Percentiles rank a stretch among this genome's conserved stretches.
phyloP scores from a whole-genome alignment of 2,113 vertebrate species.

The Taxidea taxus region DNA sequence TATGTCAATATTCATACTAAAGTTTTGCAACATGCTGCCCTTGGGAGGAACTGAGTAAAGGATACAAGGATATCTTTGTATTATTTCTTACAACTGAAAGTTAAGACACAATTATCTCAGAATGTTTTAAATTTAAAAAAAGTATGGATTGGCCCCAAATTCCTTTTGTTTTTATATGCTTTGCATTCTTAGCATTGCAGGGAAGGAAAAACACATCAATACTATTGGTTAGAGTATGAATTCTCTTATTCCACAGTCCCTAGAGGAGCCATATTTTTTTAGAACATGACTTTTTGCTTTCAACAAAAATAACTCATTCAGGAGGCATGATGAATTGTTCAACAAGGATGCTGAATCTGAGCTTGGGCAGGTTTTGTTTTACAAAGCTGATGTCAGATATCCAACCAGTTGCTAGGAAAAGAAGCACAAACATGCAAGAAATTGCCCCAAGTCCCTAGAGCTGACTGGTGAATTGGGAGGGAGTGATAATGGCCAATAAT shows the following conservation, averaged over 20 bases:
- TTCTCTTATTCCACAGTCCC: neutral
- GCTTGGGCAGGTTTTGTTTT: neutral
- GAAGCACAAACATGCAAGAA: constrained; percentile 24
- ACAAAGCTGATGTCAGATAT: neutral
- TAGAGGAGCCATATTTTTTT: neutral
- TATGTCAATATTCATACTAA: neutral
- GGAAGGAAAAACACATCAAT: neutral
- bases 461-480: neutral
- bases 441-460: neutral
- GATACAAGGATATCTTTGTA: neutral
- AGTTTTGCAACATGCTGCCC: neutral
- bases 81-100: constrained; percentile 20
- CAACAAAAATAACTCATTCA: neutral
- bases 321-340: neutral
- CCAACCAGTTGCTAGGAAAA: neutral
- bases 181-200: neutral
- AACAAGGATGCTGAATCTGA: neutral
- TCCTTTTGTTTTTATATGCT: neutral
- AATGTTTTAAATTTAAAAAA: neutral
- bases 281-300: neutral
- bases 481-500: neutral
- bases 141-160: neutral
- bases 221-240: neutral
- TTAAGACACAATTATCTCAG: neutral
- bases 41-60: neutral